Base-by-base conservation (phyloP, 2,113 vertebrate genomes). In the Hylia prasina region DNA sequence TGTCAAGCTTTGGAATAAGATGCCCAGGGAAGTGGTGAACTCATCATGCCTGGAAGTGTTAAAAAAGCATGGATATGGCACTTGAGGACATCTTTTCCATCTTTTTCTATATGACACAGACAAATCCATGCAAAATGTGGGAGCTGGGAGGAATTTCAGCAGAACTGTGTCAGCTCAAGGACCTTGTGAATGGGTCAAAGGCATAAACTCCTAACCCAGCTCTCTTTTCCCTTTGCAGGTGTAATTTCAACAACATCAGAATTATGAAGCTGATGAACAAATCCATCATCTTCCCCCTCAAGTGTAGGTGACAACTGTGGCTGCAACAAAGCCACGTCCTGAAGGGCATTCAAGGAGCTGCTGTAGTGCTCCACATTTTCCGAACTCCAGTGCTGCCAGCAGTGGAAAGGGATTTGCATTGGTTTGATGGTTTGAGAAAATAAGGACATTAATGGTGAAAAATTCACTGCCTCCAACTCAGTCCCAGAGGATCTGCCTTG, bases 1-100 rank as follows among this genome's bases (percentile, higher is more conserved):
- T 72, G 35, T 48, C 30, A 71, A 30, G 30, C 35, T 11, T 9
- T 37, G 68, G 44, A 58, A 39, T 11, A 33, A 44, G 51, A 39
- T 39, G 10, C 19, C 28, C 33, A 24, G 7, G 3, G 37, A 58
- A 44, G 15, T 23, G 12, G 33, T 58, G 37, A 42, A 66, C 8
- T 66, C 1, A 0, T 7, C 33, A 5, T 6, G 6, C 28, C 27
- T 58, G 33, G 27, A 71, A 50, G 3, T 19, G 18, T 42, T 37
- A n/a, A 81, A 42, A 50, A 44, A 9, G 0, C 11, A 44, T n/a
- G 45, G 39, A 30, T 51, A 5, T 21, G 28, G 15, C 23, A 24
- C 7, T 8, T n/a, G 61, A n/a, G 11, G 45, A 6, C 3, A 5
- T 0, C 4, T 60, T 60, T 66, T 40, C 45, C 28, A n/a, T 35